Percentiles rank a stretch among this genome's conserved stretches.
Conservation (phyloP, 2,797 vertebrate species). For the Agapornis canus region DNA sequence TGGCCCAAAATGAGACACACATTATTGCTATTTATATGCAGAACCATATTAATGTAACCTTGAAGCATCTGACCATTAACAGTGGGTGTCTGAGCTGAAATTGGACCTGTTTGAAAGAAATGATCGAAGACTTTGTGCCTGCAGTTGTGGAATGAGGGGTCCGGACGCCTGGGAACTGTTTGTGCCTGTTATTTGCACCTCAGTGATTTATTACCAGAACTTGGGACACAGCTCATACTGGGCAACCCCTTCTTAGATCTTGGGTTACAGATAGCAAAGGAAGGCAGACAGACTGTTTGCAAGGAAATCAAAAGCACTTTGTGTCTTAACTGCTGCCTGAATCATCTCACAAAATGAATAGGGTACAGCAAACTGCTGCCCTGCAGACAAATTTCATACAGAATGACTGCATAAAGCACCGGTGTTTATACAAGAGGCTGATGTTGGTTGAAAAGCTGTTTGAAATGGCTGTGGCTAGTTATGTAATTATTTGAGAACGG, state of each 20-base stretch:
- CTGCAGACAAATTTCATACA: constrained; percentile 52
- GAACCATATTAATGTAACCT: background rate
- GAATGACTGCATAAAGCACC: constrained; percentile 34
- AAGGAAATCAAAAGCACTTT: constrained; percentile 43
- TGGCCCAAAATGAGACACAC: background rate
- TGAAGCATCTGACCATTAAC: background rate
- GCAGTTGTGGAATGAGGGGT: background rate
- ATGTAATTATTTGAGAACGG: constrained; percentile 61
- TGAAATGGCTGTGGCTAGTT: constrained; percentile 43
- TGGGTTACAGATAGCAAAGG: background rate
- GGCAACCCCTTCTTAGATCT: background rate
- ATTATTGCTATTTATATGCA: background rate
- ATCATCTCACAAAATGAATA: constrained; percentile 47
- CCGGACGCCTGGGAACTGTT: constrained; percentile 21
- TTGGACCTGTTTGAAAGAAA: background rate
- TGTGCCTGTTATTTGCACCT: background rate
- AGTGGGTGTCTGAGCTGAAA: background rate
- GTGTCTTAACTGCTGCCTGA: constrained; percentile 50
- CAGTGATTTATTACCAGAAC: constrained; percentile 35
- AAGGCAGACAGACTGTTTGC: constrained; percentile 31
- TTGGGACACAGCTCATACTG: background rate
- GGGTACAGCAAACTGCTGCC: constrained; percentile 7
- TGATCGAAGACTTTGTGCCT: background rate
- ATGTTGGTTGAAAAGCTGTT: constrained; percentile 54
- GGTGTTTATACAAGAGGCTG: constrained; percentile 6